These are phyloP conservation scores for Paramacrobiotus metropolitanus DNA, from an alignment of 1,140 invertebrate species.

Conservation along the genomic window DNA sequence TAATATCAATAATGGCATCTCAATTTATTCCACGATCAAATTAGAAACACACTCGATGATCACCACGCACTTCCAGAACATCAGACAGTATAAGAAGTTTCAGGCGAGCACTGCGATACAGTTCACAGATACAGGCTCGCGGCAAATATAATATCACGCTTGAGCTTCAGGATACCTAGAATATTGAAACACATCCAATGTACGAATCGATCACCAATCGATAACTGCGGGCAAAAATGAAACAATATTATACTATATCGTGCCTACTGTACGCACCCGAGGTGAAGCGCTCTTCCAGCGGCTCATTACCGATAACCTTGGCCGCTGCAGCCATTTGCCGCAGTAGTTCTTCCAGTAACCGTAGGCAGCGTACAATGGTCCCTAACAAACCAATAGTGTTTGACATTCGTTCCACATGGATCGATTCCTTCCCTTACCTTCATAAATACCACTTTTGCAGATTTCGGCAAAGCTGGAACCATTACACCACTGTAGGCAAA, in stretches of 20 bases:
- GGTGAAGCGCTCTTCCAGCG: conserved; percentile 85
- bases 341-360: conserved; percentile 78
- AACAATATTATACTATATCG: conserved; percentile 14
- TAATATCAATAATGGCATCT: too few relatives aligned
- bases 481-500: conserved; percentile 87
- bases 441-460: conserved; percentile 90
- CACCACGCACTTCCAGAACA: too few relatives aligned
- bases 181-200: conserved; percentile 11
- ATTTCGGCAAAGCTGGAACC: conserved; percentile 72
- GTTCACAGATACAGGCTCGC: conserved; percentile 82
- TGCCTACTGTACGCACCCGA: too few relatives aligned
- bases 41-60: too few relatives aligned
- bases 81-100: too few relatives aligned
- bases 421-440: conserved; percentile 38
- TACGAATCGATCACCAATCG: not conserved
- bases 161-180: conserved; percentile 52
- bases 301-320: conserved; percentile 85
- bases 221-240: conserved; percentile 5
- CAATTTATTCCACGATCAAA: too few relatives aligned
- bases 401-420: not conserved
- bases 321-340: conserved; percentile 84
- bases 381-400: conserved; percentile 30
- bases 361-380: conserved; percentile 89
- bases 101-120: not conserved
- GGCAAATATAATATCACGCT: conserved; percentile 95